A percentile compares a stretch with the other conserved stretches of the same genome.
Evolutionary conservation across 2,888 invertebrate species (phyloP).

Genomic region (Drosophila macrothrix): DNA sequence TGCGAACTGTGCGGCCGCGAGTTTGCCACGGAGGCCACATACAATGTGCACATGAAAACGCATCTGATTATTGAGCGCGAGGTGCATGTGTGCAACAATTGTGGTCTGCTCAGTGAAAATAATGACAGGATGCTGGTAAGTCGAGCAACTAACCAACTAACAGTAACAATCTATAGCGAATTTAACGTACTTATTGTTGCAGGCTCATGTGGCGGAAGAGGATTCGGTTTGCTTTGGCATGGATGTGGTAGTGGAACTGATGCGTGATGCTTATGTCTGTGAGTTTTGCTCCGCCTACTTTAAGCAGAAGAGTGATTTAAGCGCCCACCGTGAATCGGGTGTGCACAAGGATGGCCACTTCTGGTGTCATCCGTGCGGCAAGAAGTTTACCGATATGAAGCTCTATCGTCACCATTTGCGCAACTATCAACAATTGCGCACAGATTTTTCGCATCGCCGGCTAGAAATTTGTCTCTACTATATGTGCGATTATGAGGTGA

Average conservation of each 20-base stretch:
- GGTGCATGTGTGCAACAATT: constrained; percentile 71
- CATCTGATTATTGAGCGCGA: constrained; percentile 74
- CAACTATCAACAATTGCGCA: constrained; percentile 48
- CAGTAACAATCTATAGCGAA: neutral
- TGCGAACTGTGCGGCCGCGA: constrained; percentile 79
- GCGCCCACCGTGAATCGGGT: constrained; percentile 73
- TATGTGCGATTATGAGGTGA: constrained; percentile 81
- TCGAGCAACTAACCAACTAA: neutral
- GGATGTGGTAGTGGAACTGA: constrained; percentile 47
- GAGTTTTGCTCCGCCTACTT: constrained; percentile 82
- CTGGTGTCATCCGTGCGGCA: constrained; percentile 65
- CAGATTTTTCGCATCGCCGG: constrained; percentile 54
- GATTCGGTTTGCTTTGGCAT: constrained; percentile 46
- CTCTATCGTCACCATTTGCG: constrained; percentile 73
- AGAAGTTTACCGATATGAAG: constrained; percentile 64
- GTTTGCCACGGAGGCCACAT: constrained; percentile 67
- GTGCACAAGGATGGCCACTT: constrained; percentile 69
- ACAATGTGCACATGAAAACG: constrained; percentile 75
- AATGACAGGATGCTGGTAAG: constrained; percentile 62
- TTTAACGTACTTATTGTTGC: neutral
- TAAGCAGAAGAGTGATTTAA: constrained; percentile 63
- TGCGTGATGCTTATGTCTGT: constrained; percentile 74
- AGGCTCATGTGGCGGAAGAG: constrained; percentile 36
- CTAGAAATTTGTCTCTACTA: constrained; percentile 63
- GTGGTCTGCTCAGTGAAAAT: constrained; percentile 75